phyloP scores from a whole-genome alignment of 2,888 invertebrate genomes.

The Caenorhabditis panamensis region DNA sequence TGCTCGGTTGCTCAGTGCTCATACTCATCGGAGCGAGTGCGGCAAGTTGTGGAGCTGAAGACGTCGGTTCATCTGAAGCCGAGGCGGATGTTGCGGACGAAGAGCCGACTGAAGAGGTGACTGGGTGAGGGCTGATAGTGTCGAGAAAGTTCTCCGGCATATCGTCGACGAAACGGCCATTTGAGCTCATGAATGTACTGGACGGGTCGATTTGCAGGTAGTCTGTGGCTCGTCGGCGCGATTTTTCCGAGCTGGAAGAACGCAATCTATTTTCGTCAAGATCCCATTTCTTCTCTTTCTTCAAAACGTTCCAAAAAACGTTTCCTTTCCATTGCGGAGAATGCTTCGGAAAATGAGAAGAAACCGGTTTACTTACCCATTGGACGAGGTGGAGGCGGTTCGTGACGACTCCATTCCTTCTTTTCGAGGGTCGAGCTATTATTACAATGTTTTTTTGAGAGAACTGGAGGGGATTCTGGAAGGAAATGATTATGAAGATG shows the following conservation, averaged over 20 bases:
- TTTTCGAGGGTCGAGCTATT: background rate
- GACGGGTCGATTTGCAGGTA: conserved; percentile 78
- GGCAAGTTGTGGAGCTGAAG: conserved; percentile 71
- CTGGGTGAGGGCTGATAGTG: conserved; percentile 77
- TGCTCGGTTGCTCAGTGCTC: conserved; percentile 58
- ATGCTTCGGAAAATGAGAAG: background rate
- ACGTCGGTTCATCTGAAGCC: conserved; percentile 22
- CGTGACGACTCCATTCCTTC: conserved; percentile 42
- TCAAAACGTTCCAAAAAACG: no score
- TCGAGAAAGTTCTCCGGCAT: conserved; percentile 81
- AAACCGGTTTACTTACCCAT: conserved; percentile 33
- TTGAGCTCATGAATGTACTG: conserved; percentile 65
- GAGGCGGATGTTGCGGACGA: conserved; percentile 17
- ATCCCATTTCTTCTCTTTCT: background rate
- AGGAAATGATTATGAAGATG: background rate
- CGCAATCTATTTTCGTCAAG: background rate
- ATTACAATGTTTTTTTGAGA: conserved; percentile 14
- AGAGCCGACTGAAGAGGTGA: conserved; percentile 44
- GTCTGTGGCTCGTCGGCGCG: conserved; percentile 59
- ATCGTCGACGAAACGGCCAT: conserved; percentile 72
- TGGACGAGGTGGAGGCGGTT: conserved; percentile 26
- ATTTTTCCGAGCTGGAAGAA: conserved; percentile 41
- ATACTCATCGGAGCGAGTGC: conserved; percentile 75
- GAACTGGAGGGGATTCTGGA: conserved; percentile 6
- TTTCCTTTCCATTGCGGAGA: background rate